phyloP scores from a whole-genome alignment of 1,140 invertebrate species.

The Babylonia areolata region DNA sequence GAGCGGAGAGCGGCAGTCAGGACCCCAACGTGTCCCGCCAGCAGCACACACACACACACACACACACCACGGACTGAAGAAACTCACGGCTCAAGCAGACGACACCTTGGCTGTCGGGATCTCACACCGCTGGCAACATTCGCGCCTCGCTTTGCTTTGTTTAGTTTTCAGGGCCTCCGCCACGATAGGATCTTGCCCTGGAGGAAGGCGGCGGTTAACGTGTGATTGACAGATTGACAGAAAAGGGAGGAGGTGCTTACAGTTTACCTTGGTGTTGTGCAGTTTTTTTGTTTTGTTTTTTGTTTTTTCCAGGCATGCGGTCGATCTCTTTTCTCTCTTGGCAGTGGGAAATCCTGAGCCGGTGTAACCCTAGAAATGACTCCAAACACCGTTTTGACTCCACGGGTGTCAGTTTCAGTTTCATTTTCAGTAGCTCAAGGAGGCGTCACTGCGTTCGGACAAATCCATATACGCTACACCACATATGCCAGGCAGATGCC shows the following conservation, averaged over 20 bases:
- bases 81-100: constrained; percentile 34
- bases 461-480: no score
- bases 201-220: not conserved
- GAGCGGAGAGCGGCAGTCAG: constrained; percentile 2
- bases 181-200: not conserved
- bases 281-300: no score
- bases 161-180: not conserved
- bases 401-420: no score
- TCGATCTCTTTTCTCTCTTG: no score
- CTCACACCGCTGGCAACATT: constrained; percentile 34
- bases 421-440: no score
- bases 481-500: no score
- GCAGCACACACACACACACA: not conserved
- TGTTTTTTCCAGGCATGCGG: not conserved
- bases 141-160: constrained; percentile 5
- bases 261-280: no score
- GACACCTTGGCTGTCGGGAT: constrained; percentile 40
- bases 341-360: no score
- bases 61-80: constrained; percentile 4
- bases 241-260: not conserved
- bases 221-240: constrained; percentile 7
- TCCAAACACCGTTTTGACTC: no score
- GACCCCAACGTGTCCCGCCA: not conserved
- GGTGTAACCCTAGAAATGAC: no score
- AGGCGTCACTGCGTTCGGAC: no score